phyloP scores from a whole-genome alignment of 2,797 vertebrate species.

The Furcifer pardalis region DNA sequence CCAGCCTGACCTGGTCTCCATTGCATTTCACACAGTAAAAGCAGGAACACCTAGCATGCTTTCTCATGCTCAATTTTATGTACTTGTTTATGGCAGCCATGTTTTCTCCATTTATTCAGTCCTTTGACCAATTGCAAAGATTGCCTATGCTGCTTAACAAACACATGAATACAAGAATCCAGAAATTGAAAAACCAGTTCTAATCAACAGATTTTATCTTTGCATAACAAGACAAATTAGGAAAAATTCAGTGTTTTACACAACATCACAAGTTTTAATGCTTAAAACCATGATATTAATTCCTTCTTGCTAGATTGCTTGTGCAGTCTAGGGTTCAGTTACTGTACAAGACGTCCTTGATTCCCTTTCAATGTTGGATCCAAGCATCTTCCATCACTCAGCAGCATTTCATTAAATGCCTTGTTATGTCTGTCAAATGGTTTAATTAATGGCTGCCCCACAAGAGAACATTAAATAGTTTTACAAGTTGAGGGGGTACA shows the following conservation, averaged over 20 bases:
- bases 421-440: neutral
- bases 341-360: too few relatives aligned
- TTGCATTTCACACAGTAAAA: too few relatives aligned
- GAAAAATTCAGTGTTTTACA: neutral
- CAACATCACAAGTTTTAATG: neutral
- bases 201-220: neutral
- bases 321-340: neutral
- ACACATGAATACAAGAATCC: neutral
- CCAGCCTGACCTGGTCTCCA: too few relatives aligned
- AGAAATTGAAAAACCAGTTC: neutral
- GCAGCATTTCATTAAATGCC: neutral
- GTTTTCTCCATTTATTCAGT: neutral
- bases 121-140: neutral
- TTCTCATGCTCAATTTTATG: too few relatives aligned
- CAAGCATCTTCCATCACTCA: neutral
- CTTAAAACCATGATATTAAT: neutral
- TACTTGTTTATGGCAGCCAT: neutral
- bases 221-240: neutral
- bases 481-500: too few relatives aligned
- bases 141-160: neutral
- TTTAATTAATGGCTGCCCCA: neutral
- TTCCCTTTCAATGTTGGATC: slow-evolving; percentile 2
- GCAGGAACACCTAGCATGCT: too few relatives aligned
- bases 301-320: neutral
- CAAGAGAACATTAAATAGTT: slow-evolving; percentile 6